phyloP scores from a whole-genome alignment of 2,113 vertebrate genomes.

The Arenaria interpres region DNA sequence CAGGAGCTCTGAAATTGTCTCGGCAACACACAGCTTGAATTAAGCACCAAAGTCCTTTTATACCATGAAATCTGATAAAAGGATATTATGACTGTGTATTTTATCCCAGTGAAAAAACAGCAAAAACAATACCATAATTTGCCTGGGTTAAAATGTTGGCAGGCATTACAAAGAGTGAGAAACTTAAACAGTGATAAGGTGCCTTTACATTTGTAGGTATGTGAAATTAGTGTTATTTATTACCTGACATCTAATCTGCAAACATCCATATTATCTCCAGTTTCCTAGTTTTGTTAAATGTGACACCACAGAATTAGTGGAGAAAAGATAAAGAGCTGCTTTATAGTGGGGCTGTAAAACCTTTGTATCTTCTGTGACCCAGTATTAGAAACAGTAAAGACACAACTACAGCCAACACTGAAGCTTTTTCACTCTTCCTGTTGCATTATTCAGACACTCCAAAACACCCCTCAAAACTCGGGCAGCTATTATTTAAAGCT shows the following conservation, averaged over 20 bases:
- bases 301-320: slow-evolving; percentile 71
- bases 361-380: slow-evolving; percentile 69
- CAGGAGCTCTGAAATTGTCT: not conserved
- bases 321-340: slow-evolving; percentile 76
- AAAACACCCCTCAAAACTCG: not conserved
- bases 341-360: slow-evolving; percentile 77
- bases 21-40: not conserved
- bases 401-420: not conserved
- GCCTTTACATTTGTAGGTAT: slow-evolving; percentile 76
- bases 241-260: slow-evolving; percentile 76
- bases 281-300: slow-evolving; percentile 80
- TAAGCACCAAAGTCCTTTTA: slow-evolving; percentile 62
- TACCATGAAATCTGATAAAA: slow-evolving; percentile 73
- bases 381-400: slow-evolving; percentile 61
- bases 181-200: slow-evolving; percentile 77
- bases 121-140: slow-evolving; percentile 72
- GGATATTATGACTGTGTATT: slow-evolving; percentile 73
- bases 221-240: slow-evolving; percentile 83
- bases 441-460: not conserved
- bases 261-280: slow-evolving; percentile 76
- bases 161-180: slow-evolving; percentile 74
- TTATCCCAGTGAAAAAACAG: slow-evolving; percentile 63
- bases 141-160: slow-evolving; percentile 76
- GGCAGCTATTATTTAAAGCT: not conserved
- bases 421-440: slow-evolving; percentile 13